Evolutionary conservation across 2,113 vertebrate species (phyloP).

Genomic region (Campylomormyrus numenius): DNA sequence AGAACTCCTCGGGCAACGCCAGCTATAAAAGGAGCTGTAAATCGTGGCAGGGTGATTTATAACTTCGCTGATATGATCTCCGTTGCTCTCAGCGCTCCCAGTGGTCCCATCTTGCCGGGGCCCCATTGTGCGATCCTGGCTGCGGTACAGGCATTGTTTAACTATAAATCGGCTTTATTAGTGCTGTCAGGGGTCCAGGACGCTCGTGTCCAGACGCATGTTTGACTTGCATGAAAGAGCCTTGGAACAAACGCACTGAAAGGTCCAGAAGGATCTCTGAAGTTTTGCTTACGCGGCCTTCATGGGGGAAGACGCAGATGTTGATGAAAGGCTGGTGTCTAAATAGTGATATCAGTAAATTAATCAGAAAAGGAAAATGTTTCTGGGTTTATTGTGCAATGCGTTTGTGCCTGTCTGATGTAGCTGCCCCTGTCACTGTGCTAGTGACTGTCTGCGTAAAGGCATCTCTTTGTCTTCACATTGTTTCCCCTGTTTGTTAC

Average conservation of each 20-base stretch:
- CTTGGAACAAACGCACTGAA: not conserved
- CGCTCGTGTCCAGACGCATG: not conserved
- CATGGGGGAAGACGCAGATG: not conserved
- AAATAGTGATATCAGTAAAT: not conserved
- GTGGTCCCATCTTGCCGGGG: not conserved
- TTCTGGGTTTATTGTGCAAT: not conserved
- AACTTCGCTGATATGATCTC: not conserved
- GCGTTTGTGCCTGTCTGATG: not conserved
- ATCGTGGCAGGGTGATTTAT: not conserved
- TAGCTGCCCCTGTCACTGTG: not conserved
- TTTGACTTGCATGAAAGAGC: not conserved
- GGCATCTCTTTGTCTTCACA: not conserved
- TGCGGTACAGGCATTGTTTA: not conserved
- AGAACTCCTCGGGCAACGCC: not conserved
- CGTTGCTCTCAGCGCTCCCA: not conserved
- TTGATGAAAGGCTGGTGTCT: not conserved
- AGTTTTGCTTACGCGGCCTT: not conserved
- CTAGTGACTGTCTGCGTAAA: not conserved
- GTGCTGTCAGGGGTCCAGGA: not conserved
- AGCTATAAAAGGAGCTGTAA: not conserved
- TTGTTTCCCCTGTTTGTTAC: not conserved
- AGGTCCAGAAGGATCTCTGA: not conserved
- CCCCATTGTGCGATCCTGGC: constrained; percentile 3
- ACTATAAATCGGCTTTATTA: constrained; percentile 7
- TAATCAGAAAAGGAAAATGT: not conserved